Base-by-base conservation (phyloP, 2,797 vertebrate genomes). In the Alcedo quadribrachys region DNA sequence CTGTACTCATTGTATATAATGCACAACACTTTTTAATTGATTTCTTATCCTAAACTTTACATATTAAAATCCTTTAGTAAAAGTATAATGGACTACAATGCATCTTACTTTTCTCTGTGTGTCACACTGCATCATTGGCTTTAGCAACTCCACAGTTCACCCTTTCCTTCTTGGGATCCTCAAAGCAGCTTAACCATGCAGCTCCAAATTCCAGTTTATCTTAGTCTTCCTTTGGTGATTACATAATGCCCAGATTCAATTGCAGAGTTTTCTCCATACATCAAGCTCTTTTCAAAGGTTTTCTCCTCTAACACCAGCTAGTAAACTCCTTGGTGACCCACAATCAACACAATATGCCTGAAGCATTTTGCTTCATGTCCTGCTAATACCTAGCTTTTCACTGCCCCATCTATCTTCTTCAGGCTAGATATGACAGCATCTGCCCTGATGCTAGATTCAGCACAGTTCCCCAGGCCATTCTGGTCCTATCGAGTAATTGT, bases 51-150 rank as follows among this genome's bases (percentile, higher is more conserved):
- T n/a, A 90, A 4, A 0, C 1, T 57, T 65, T 81, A 54, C 8
- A 19, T 30, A 24, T 6, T 11, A 83, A 87, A 81, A 32, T 18
- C 12, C 8, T 50, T 54, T 78, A 54, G 11, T 63, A n/a, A 3
- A 55, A 65, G 5, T 51, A 21, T 10, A 57, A 42, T 0, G 0
- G 13, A 19, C 32, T 54, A 37, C 5, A 42, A 25, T 58, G 9
- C 4, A 9, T 77, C 30, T 9, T 28, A 9, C 7, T 71, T 12
- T 76, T 58, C 30, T 50, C 11, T 51, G 5, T 48, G 4, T 68
- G 32, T 76, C 1, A 1, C 22, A 27, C n/a, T 79, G 40, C 15
- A 16, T 37, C 11, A 24, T 4, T 12, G 5, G 24, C 14, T 10
- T 78, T 54, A 84, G 21, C 33, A 78, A 6, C 4, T 75, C 32